Evolutionary conservation across 1,140 invertebrate genomes (phyloP).

Genomic region (Danaus plexippus): DNA sequence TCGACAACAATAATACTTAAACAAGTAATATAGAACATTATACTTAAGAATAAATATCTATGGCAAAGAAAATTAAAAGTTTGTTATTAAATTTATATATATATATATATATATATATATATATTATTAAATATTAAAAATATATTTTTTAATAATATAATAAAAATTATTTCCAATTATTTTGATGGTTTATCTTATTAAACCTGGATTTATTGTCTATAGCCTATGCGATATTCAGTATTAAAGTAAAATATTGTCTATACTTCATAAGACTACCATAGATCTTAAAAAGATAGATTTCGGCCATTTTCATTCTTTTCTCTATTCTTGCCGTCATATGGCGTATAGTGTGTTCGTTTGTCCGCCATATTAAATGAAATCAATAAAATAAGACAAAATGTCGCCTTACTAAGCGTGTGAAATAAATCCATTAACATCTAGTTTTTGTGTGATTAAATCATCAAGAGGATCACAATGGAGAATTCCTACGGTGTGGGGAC

Average conservation of each 20-base stretch:
- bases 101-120: slow-evolving; percentile 6
- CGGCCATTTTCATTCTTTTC: slow-evolving; percentile 64
- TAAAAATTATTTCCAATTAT: too few species aligned
- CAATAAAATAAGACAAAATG: slow-evolving; percentile 72
- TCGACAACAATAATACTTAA: too few species aligned
- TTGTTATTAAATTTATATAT: slow-evolving; percentile 1
- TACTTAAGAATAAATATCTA: too few species aligned
- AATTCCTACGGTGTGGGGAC: slow-evolving; percentile 93
- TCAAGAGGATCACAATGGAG: slow-evolving; percentile 82
- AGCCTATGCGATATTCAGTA: neutral
- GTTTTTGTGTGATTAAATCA: slow-evolving; percentile 68
- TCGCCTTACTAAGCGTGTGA: slow-evolving; percentile 66
- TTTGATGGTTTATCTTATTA: too few species aligned
- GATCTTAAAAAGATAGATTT: slow-evolving; percentile 15
- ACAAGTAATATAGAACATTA: too few species aligned
- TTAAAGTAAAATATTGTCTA: slow-evolving; percentile 9
- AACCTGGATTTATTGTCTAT: too few species aligned
- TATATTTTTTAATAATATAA: too few species aligned
- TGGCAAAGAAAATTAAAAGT: neutral
- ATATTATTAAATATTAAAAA: neutral
- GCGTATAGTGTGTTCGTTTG: slow-evolving; percentile 65
- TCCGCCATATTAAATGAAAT: slow-evolving; percentile 73
- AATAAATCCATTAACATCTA: slow-evolving; percentile 70
- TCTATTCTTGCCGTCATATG: slow-evolving; percentile 72
- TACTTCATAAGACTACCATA: slow-evolving; percentile 11